Evolutionary conservation across 2,797 vertebrate species (phyloP).

Genomic region (Semaprochilodus insignis): DNA sequence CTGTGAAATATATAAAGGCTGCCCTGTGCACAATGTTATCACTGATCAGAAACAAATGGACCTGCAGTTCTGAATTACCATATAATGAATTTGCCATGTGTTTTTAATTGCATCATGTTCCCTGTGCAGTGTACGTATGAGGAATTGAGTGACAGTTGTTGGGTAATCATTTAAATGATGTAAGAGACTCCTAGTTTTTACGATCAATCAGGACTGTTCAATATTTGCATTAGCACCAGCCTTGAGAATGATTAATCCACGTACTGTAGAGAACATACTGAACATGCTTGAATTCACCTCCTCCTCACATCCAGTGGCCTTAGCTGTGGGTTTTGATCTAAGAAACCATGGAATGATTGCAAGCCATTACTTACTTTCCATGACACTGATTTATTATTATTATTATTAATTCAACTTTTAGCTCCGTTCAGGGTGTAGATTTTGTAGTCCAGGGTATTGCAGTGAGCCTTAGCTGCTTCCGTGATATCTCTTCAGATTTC

Average conservation of each 20-base stretch:
- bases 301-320: slow-evolving; percentile 48
- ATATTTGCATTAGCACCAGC: slow-evolving; percentile 71
- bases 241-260: slow-evolving; percentile 57
- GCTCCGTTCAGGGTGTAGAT: not conserved
- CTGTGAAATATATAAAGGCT: not conserved
- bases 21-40: not conserved
- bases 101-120: not conserved
- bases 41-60: not conserved
- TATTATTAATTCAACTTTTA: not conserved
- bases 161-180: slow-evolving; percentile 62
- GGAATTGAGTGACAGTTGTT: slow-evolving; percentile 61
- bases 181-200: slow-evolving; percentile 44
- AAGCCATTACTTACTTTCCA: slow-evolving; percentile 38
- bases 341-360: slow-evolving; percentile 31
- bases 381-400: not conserved
- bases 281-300: slow-evolving; percentile 48
- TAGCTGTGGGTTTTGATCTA: slow-evolving; percentile 39
- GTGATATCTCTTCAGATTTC: not conserved
- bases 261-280: slow-evolving; percentile 49
- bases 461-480: not conserved
- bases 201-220: slow-evolving; percentile 70
- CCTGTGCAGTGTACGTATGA: slow-evolving; percentile 22
- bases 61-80: slow-evolving; percentile 12
- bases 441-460: slow-evolving; percentile 1
- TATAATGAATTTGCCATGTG: not conserved